Evolutionary conservation across 2,797 vertebrate species (phyloP).

Genomic region (Fratercula arctica): DNA sequence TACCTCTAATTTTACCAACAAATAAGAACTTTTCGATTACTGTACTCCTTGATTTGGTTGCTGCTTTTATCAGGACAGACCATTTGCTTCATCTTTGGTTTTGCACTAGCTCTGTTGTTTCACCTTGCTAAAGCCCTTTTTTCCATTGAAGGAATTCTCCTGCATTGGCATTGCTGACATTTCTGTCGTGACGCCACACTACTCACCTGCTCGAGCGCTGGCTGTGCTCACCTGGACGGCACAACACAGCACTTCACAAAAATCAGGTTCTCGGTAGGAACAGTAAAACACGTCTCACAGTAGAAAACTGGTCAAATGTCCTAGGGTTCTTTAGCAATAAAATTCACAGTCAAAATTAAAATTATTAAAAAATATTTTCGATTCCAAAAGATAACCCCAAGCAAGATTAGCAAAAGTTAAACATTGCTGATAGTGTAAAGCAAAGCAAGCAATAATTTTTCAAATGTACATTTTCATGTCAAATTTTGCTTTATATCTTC

Average conservation of each 20-base stretch:
- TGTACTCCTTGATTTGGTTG: neutral
- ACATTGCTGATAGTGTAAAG: neutral
- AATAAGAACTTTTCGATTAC: neutral
- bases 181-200: neutral
- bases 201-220: neutral
- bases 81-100: neutral
- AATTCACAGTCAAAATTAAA: neutral
- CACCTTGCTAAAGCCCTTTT: neutral
- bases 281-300: neutral
- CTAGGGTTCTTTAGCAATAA: neutral
- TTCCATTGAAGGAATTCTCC: neutral
- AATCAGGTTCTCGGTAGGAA: neutral
- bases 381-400: neutral
- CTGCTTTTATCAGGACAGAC: neutral
- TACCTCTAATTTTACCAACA: neutral
- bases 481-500: neutral
- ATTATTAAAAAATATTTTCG: neutral
- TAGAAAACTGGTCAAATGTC: neutral
- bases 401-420: neutral
- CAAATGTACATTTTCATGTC: neutral
- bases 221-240: neutral
- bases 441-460: neutral
- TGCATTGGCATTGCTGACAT: neutral
- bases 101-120: neutral
- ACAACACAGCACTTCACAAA: neutral